Base-by-base conservation (phyloP, 2,113 vertebrate species). In the Dasyprocta punctata region DNA sequence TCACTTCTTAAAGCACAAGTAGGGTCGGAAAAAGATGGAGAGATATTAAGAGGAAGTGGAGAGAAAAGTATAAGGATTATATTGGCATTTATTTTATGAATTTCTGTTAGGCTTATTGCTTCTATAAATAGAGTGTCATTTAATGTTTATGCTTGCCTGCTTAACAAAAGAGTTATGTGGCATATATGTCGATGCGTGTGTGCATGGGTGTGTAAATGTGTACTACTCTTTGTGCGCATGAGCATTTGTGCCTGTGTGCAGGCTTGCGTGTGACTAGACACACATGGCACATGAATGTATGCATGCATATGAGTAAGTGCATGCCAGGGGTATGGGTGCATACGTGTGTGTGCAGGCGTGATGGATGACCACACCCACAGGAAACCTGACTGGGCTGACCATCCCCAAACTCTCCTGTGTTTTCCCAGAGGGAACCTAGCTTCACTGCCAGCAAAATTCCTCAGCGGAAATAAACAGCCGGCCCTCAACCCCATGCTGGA, bases 381-480 rank as follows among this genome's bases (percentile, higher is more conserved):
- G 86, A 78, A 78, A 30, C 75, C 54, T 5, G 67, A 58, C 81
- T 3, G 9, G 13, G 60, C 80, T 58, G 60, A 44, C 86, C 61
- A 8, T 58, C 54, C 20, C 67, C 69, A 61, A 41, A 80, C 9
- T 7, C 30, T 1, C 56, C 41, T 36, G 56, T 54, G 69, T 54
- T 86, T 93, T 80, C 89, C 92, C 86, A 56, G 41, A 0, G 0
- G 85, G 63, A 58, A 71, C 86, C 83, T 49, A 83, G 73, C 61
- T 81, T 75, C 10, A 60, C 19, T 54, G 56, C 82, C 86, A 84
- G 78, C 86, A 90, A 67, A 94, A 92, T 36, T 80, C 94, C 90
- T 95, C 85, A 19, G 26, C 3, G 7, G 89, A 98, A 96, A 93
- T 73, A 85, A 81, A 88, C 20, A 58, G 88, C 77, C 19, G 0